A percentile compares a stretch with the other conserved stretches of the same genome.
These are phyloP conservation scores for Diabrotica undecimpunctata DNA, from an alignment of 1,140 invertebrate genomes.

Conservation along the genomic window DNA sequence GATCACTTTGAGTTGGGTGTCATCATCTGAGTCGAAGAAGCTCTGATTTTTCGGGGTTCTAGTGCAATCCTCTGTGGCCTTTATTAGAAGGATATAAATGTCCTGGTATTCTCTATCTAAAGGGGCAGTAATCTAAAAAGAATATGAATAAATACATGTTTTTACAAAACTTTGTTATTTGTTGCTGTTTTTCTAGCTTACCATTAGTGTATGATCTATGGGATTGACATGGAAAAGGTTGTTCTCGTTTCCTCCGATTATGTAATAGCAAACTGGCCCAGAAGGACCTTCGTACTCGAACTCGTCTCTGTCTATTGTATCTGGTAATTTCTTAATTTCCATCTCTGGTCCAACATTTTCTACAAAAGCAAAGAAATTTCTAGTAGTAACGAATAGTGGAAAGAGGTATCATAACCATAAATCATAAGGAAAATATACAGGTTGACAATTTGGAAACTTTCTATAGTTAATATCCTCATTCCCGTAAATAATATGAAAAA, in stretches of 20 bases:
- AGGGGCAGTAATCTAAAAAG: slow-evolving; percentile 44
- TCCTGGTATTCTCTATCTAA: slow-evolving; percentile 74
- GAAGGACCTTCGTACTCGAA: slow-evolving; percentile 75
- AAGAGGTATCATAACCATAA: neutral
- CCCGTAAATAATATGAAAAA: no score
- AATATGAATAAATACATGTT: neutral
- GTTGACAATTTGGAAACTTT: no score
- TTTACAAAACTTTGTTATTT: neutral
- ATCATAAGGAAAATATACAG: no score
- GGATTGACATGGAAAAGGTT: slow-evolving; percentile 70
- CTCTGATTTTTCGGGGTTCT: slow-evolving; percentile 51
- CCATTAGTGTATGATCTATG: slow-evolving; percentile 59
- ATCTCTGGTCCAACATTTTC: slow-evolving; percentile 70
- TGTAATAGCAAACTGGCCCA: slow-evolving; percentile 81
- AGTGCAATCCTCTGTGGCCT: slow-evolving; percentile 81
- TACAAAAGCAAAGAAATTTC: slow-evolving; percentile 33
- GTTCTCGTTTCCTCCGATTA: slow-evolving; percentile 75
- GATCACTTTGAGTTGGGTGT: slow-evolving; percentile 70
- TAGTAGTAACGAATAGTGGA: slow-evolving; percentile 5
- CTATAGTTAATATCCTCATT: no score
- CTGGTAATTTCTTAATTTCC: slow-evolving; percentile 68
- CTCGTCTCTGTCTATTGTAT: slow-evolving; percentile 81
- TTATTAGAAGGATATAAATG: slow-evolving; percentile 69
- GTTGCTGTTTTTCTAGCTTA: slow-evolving; percentile 18
- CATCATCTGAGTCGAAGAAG: slow-evolving; percentile 51